Percentiles rank a stretch among this genome's conserved stretches.
These are phyloP conservation scores for Vulpes lagopus DNA, from an alignment of 2,113 vertebrate genomes.

Conservation along the genomic window DNA sequence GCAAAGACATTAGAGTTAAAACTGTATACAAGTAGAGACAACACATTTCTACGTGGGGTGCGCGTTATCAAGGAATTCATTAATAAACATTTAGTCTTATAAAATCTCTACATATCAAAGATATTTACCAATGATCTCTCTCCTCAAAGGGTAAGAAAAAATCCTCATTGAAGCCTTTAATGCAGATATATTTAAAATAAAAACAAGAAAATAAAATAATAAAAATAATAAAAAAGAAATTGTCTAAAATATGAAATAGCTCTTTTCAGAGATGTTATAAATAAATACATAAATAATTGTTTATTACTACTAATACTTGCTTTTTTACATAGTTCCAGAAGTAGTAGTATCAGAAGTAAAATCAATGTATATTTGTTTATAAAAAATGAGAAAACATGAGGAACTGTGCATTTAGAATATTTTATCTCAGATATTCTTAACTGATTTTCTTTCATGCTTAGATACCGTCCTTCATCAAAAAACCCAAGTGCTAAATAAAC, in stretches of 20 bases:
- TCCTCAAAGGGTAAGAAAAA: background rate
- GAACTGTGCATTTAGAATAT: background rate
- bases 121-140: background rate
- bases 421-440: background rate
- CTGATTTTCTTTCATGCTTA: constrained; percentile 36
- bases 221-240: constrained; percentile 1
- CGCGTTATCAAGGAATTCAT: background rate
- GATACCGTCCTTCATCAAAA: constrained; percentile 36
- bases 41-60: background rate
- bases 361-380: background rate
- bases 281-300: background rate
- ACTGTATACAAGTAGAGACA: background rate
- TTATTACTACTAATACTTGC: background rate
- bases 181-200: background rate
- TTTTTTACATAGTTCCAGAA: background rate
- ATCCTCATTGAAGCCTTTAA: background rate
- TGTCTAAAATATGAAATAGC: background rate
- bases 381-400: background rate
- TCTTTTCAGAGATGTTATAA: background rate
- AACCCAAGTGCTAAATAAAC: constrained; percentile 6
- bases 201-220: background rate
- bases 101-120: background rate
- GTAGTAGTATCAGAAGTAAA: background rate
- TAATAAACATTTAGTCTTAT: background rate
- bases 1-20: background rate